These are phyloP conservation scores for Garrulus glandarius DNA, from an alignment of 2,797 vertebrate genomes.

Conservation along the genomic window DNA sequence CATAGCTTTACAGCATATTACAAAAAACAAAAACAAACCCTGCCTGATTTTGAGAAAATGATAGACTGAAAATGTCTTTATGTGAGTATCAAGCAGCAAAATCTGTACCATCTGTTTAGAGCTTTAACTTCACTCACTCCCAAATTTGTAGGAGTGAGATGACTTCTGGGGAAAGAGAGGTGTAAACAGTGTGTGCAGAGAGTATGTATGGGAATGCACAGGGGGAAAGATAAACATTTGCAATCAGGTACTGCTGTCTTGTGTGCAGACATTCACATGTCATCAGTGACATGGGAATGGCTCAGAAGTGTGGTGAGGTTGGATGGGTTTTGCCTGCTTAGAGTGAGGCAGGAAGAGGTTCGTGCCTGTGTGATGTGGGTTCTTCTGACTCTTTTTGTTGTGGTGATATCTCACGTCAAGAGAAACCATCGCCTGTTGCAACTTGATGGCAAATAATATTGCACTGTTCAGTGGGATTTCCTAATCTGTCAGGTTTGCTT, in stretches of 20 bases:
- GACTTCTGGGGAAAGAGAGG: background rate
- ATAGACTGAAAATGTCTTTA: background rate
- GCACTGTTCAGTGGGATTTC: background rate
- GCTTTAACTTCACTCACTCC: background rate
- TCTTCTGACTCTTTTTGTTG: background rate
- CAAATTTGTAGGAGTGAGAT: background rate
- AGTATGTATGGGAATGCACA: background rate
- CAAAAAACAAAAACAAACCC: background rate
- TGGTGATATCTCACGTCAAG: background rate
- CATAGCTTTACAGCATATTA: background rate
- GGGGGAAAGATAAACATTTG: background rate
- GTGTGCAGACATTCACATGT: background rate
- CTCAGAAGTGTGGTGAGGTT: background rate
- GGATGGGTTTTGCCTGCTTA: background rate
- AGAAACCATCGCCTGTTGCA: background rate
- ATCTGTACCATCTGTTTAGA: background rate
- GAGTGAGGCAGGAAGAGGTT: background rate
- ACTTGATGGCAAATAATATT: background rate
- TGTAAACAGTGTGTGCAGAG: background rate
- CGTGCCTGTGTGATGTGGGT: background rate
- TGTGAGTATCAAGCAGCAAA: background rate
- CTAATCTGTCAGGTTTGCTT: background rate
- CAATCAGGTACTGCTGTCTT: background rate
- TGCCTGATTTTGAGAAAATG: background rate
- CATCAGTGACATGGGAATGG: background rate